Base-by-base conservation (phyloP, 2,888 invertebrate genomes). In the Diachrysia chrysitis region DNA sequence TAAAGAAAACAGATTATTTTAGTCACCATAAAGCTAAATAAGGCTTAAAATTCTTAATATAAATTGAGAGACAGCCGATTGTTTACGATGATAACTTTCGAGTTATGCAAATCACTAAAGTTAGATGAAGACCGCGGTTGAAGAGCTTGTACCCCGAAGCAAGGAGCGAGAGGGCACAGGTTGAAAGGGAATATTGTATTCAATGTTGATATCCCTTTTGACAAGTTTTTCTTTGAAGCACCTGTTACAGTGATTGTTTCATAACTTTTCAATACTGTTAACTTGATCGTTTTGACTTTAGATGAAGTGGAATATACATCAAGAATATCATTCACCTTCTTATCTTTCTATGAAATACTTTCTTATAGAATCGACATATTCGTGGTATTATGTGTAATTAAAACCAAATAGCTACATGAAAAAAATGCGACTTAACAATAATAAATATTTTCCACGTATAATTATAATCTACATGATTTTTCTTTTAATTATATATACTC, bases 221-320 rank as follows among this genome's bases (percentile, higher is more conserved):
- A 79, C 78, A 85, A 84, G 78, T 83, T 84, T 73, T 76, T 82
- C 76, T 78, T 82, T 78, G 77, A 81, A 82, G 79, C 82, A 86
- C 82, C 83, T 85, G 84, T 81, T 83, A 80, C 83, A 56, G 61
- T 55, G 46, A 2, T 66, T 67, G 69, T 67, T 76, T 73, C 70
- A 74, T 75, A 78, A 82, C 61, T 79, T 77, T 63, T 37, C 53
- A 35, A 64, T 72, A 76, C 67, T 71, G 67, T 42, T 25, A 46
- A 35, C 57, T 70, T 63, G 42, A 42, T 42, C 42, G 16, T 65
- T 65, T 76, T 57, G 42, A 63, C 64, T 48, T 64, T 60, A 16
- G 59, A 48, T 51, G 58, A 65, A 63, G 35, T 60, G 57, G 32
- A 29, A 51, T 51, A 21, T 25, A 59, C 14, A 42, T 42, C 42